These are phyloP conservation scores for Cydia splendana DNA, from an alignment of 1,140 invertebrate species.

Conservation along the genomic window DNA sequence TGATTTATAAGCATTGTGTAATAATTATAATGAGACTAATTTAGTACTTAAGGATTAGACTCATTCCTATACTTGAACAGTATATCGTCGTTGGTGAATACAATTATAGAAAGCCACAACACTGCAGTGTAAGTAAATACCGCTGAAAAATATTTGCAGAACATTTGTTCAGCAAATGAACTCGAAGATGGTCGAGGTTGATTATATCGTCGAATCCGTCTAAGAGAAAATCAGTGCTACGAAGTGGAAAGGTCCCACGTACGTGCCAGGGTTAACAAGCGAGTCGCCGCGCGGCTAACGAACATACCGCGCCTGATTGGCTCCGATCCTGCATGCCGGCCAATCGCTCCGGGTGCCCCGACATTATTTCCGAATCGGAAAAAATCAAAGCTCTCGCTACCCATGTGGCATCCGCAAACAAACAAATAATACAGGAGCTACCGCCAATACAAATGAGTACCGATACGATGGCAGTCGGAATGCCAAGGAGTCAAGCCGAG, in stretches of 20 bases:
- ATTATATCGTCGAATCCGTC: constrained; percentile 56
- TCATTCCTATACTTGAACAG: too few relatives aligned
- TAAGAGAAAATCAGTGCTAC: constrained; percentile 70
- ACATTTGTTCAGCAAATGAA: constrained; percentile 51
- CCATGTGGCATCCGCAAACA: constrained; percentile 74
- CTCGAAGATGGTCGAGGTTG: constrained; percentile 53
- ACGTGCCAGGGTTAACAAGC: constrained; percentile 72
- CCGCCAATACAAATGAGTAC: constrained; percentile 76
- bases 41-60: too few relatives aligned
- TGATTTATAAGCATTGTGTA: not conserved
- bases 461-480: constrained; percentile 69
- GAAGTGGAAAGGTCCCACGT: constrained; percentile 71
- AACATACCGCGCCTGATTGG: constrained; percentile 54
- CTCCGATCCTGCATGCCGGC: constrained; percentile 28
- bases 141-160: constrained; percentile 34
- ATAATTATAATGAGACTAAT: not conserved
- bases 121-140: not conserved
- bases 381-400: constrained; percentile 73
- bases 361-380: constrained; percentile 76
- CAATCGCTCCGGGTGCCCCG: constrained; percentile 63
- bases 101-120: not conserved
- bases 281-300: constrained; percentile 66
- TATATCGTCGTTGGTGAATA: too few relatives aligned
- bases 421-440: constrained; percentile 73
- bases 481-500: constrained; percentile 64